These are phyloP conservation scores for Drosophila asahinai DNA, from an alignment of 1,140 invertebrate species.

Conservation along the genomic window DNA sequence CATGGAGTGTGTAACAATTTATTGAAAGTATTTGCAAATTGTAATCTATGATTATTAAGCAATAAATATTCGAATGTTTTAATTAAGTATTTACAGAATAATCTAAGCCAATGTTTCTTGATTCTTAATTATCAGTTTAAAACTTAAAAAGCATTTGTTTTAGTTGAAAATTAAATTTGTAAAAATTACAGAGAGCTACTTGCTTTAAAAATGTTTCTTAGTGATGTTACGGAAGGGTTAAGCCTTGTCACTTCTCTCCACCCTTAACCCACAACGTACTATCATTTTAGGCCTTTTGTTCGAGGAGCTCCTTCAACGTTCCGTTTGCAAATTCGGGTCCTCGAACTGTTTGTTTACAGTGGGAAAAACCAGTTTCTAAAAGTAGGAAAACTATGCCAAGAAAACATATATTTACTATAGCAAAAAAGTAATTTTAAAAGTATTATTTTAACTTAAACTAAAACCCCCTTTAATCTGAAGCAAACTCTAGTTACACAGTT, in stretches of 20 bases:
- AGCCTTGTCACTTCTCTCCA: neutral
- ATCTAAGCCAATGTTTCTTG: too few species aligned
- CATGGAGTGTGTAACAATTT: neutral
- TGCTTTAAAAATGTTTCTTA: too few species aligned
- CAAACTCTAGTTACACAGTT: neutral
- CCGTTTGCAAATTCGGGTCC: conserved; percentile 9
- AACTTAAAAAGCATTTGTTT: neutral
- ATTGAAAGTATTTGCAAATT: too few species aligned
- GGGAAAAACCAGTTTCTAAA: neutral
- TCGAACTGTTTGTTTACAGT: conserved; percentile 19
- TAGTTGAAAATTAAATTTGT: neutral
- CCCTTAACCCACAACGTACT: neutral
- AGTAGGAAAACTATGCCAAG: neutral
- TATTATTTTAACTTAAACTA: neutral
- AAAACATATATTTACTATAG: too few species aligned
- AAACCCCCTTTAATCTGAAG: too few species aligned
- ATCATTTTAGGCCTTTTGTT: conserved; percentile 3
- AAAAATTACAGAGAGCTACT: neutral
- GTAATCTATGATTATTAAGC: too few species aligned
- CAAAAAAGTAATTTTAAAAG: neutral
- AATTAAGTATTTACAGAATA: too few species aligned
- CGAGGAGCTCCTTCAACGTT: neutral
- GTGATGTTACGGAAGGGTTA: neutral
- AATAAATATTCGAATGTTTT: too few species aligned
- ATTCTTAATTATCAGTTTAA: neutral